These are phyloP conservation scores for Staurois parvus DNA, from an alignment of 2,797 vertebrate genomes.

Conservation along the genomic window DNA sequence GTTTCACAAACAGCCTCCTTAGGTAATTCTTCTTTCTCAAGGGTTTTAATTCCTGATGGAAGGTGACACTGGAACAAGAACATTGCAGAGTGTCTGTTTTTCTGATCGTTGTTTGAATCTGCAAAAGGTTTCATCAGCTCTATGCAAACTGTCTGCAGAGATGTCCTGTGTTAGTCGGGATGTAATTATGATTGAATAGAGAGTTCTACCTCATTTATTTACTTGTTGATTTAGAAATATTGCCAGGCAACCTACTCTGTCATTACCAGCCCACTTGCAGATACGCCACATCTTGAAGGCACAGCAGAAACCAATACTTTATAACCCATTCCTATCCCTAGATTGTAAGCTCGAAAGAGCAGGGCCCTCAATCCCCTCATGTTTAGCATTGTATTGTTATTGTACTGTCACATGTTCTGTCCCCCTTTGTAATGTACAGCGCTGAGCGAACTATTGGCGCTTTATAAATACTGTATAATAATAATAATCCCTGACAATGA, in stretches of 20 bases:
- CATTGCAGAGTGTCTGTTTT: constrained; percentile 20
- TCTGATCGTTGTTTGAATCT: constrained; percentile 33
- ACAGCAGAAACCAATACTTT: background rate
- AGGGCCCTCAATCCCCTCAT: no score
- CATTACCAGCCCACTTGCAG: constrained; percentile 29
- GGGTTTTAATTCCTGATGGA: constrained; percentile 19
- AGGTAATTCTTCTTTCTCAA: constrained; percentile 16
- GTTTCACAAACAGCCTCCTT: background rate
- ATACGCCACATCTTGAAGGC: background rate
- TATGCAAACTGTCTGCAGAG: constrained; percentile 19
- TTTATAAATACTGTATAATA: no score
- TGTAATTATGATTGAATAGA: constrained; percentile 56
- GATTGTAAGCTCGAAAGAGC: no score
- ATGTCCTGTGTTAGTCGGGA: constrained; percentile 23
- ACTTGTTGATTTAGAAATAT: constrained; percentile 55
- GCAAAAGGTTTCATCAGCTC: constrained; percentile 15
- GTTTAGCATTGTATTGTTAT: no score
- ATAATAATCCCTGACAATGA: no score
- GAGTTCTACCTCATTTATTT: constrained; percentile 54
- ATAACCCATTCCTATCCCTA: constrained; percentile 9
- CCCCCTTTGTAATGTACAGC: no score
- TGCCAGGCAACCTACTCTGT: constrained; percentile 40
- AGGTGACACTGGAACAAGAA: constrained; percentile 51
- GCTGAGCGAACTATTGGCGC: no score
- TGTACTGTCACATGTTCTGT: no score